Evolutionary conservation across 2,797 vertebrate species (phyloP).

Genomic region (Rhynchonycteris naso): DNA sequence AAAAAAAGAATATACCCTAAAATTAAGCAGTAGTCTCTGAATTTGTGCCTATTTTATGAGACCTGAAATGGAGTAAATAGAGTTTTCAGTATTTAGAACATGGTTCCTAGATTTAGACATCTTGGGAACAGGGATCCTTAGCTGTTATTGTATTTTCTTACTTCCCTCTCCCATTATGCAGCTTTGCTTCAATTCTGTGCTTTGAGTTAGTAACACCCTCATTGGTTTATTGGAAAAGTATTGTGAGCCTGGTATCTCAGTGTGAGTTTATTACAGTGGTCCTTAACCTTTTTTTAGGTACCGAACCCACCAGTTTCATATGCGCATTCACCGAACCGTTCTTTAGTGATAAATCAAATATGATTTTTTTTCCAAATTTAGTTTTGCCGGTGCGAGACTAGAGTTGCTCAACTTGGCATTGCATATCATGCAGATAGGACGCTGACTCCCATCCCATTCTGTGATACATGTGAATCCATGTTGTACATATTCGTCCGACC

Average conservation of each 20-base stretch:
- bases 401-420: no score
- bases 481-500: no score
- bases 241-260: not conserved
- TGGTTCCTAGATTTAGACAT: not conserved
- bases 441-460: no score
- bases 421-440: no score
- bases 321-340: no score
- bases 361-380: no score
- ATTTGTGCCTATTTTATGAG: not conserved
- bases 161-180: not conserved
- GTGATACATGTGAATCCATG: no score
- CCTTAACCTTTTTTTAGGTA: no score
- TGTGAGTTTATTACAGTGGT: no score
- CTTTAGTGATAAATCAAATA: no score
- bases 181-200: not conserved
- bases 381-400: no score
- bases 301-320: no score
- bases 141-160: not conserved
- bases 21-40: not conserved
- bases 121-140: not conserved
- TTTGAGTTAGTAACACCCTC: not conserved
- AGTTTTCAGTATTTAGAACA: not conserved
- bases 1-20: not conserved
- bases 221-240: not conserved
- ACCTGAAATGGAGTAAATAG: not conserved